Percentiles rank a stretch among this genome's conserved stretches.
Conservation (phyloP, 2,113 vertebrate species). For the Kryptolebias marmoratus region DNA sequence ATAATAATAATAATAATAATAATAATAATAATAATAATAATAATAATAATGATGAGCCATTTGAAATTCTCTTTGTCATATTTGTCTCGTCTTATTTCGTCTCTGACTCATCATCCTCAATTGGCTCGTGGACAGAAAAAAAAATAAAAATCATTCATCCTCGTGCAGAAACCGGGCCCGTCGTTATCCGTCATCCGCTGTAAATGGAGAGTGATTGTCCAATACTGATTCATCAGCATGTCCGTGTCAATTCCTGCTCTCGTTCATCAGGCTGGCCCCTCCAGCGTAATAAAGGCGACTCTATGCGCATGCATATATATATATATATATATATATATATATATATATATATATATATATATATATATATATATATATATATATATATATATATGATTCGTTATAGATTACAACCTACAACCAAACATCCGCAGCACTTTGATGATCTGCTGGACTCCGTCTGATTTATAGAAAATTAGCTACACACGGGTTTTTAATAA, state of each 20-base stretch:
- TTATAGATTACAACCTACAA: slow-evolving; percentile 51
- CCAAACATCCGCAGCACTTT: slow-evolving; percentile 28
- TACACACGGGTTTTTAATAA: no score
- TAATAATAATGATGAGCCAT: background rate
- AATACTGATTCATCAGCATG: slow-evolving; percentile 72
- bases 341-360: no score
- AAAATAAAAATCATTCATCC: slow-evolving; percentile 56
- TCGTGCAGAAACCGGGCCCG: slow-evolving; percentile 37
- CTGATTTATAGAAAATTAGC: background rate
- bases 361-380: no score
- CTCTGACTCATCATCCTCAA: slow-evolving; percentile 41
- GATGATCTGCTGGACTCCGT: background rate
- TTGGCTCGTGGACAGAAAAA: slow-evolving; percentile 27
- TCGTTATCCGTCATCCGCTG: slow-evolving; percentile 66
- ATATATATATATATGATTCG: no score
- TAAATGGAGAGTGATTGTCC: slow-evolving; percentile 74
- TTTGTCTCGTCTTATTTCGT: slow-evolving; percentile 12
- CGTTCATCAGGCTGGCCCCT: slow-evolving; percentile 62
- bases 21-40: slow-evolving; percentile 22
- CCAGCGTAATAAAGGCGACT: slow-evolving; percentile 35
- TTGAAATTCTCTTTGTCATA: no score
- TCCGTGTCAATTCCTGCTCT: slow-evolving; percentile 53
- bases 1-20: slow-evolving; percentile 29
- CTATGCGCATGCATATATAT: slow-evolving; percentile 15
- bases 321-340: no score